phyloP scores from a whole-genome alignment of 2,113 vertebrate species.

The Equus przewalskii region DNA sequence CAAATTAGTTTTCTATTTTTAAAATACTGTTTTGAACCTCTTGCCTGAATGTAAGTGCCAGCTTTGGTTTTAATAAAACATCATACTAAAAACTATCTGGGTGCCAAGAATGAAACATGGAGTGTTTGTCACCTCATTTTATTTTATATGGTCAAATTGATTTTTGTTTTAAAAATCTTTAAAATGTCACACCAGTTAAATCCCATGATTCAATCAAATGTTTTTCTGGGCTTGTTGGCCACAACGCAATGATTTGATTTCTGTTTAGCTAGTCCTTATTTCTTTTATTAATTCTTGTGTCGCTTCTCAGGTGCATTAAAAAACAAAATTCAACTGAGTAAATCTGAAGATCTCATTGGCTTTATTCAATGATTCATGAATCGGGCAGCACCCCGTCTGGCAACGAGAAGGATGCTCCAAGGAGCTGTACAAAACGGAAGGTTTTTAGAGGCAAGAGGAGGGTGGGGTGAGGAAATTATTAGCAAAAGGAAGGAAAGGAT shows the following conservation, averaged over 20 bases:
- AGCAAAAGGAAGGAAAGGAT: no score
- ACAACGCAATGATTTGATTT: conserved; percentile 35
- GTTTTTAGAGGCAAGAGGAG: no score
- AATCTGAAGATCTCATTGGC: no score
- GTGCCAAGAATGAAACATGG: background rate
- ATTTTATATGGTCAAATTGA: background rate
- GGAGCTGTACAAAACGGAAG: no score
- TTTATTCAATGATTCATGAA: no score
- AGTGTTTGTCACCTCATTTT: background rate
- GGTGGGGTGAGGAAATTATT: no score
- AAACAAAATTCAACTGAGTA: no score
- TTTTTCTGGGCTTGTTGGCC: background rate
- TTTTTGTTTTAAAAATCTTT: background rate
- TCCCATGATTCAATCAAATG: background rate
- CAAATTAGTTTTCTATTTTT: conserved; percentile 34
- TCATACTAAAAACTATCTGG: background rate
- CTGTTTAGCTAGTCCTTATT: background rate
- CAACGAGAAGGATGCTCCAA: no score
- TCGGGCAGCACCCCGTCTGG: no score
- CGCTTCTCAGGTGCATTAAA: background rate
- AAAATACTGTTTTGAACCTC: background rate
- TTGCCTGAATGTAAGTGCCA: background rate
- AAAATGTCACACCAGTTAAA: background rate
- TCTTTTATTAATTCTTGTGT: conserved; percentile 2
- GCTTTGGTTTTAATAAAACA: conserved; percentile 34